Evolutionary conservation across 1,140 invertebrate genomes (phyloP).

Genomic region (Drosophila ficusphila): DNA sequence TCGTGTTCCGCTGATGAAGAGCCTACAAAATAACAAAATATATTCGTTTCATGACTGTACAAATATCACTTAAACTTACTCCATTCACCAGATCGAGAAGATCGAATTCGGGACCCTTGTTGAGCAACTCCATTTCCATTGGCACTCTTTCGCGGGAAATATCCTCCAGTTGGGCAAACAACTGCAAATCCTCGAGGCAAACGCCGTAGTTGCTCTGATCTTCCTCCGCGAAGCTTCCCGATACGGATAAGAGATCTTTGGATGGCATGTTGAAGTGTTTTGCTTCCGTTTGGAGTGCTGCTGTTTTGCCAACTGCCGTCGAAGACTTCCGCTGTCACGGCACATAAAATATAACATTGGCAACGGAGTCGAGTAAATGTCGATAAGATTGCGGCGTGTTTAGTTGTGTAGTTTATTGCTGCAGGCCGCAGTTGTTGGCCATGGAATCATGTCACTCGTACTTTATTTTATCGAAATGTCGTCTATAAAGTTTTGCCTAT

Average conservation of each 20-base stretch:
- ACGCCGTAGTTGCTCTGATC: conserved; percentile 29
- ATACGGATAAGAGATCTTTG: background rate
- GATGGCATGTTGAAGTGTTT: background rate
- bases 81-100: conserved; percentile 22
- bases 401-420: conserved; percentile 32
- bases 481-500: conserved; percentile 47
- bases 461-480: conserved; percentile 52
- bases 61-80: conserved; percentile 9
- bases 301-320: conserved; percentile 6
- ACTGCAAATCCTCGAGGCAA: conserved; percentile 51
- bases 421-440: conserved; percentile 22
- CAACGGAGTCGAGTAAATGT: background rate
- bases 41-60: no score
- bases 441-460: conserved; percentile 9
- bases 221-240: background rate
- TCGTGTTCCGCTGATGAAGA: background rate
- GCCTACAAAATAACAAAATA: background rate
- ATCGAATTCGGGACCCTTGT: conserved; percentile 3
- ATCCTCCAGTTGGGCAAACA: conserved; percentile 51
- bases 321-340: conserved; percentile 14
- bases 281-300: conserved; percentile 7
- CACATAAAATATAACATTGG: background rate
- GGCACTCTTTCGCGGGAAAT: background rate
- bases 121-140: conserved; percentile 11
- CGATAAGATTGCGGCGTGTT: conserved; percentile 52